Evolutionary conservation across 2,888 invertebrate genomes (phyloP).

Genomic region (Drosophila pseudotakahashii): DNA sequence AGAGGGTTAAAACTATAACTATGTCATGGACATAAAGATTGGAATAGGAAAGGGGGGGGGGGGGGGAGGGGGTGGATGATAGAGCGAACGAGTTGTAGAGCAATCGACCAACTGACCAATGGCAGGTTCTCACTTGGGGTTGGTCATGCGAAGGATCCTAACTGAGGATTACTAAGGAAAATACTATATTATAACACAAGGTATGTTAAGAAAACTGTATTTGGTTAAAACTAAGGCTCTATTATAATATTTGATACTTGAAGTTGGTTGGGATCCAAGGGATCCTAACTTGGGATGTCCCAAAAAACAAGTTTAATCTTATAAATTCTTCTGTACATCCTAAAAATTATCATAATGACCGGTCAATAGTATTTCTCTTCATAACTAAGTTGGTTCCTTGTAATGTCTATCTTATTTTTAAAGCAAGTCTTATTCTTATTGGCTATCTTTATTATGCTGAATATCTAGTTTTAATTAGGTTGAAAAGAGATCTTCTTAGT

Average conservation of each 20-base stretch:
- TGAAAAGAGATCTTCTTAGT: too few species aligned
- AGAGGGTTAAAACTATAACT: slow-evolving; percentile 7
- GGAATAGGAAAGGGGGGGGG: too few species aligned
- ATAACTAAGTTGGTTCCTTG: background rate
- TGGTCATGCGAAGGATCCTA: background rate
- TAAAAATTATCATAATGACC: too few species aligned
- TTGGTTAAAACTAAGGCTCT: background rate
- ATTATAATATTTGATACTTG: background rate
- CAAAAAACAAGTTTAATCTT: too few species aligned
- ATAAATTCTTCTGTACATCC: too few species aligned
- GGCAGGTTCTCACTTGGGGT: background rate
- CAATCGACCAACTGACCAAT: slow-evolving; percentile 17
- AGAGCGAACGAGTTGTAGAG: slow-evolving; percentile 4
- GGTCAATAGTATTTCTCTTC: background rate
- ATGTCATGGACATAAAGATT: background rate
- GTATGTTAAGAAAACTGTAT: background rate
- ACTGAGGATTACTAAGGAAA: background rate
- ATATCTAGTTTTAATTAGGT: too few species aligned
- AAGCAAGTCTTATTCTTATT: background rate
- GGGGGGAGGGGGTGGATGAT: background rate
- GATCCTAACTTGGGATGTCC: background rate
- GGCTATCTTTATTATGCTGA: background rate
- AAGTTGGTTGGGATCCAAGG: background rate
- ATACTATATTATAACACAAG: background rate
- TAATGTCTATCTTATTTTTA: background rate